Evolutionary conservation across 2,113 vertebrate genomes (phyloP), one percentile per base, ranked within the genome.

Genomic region (Antigone vipio): DNA sequence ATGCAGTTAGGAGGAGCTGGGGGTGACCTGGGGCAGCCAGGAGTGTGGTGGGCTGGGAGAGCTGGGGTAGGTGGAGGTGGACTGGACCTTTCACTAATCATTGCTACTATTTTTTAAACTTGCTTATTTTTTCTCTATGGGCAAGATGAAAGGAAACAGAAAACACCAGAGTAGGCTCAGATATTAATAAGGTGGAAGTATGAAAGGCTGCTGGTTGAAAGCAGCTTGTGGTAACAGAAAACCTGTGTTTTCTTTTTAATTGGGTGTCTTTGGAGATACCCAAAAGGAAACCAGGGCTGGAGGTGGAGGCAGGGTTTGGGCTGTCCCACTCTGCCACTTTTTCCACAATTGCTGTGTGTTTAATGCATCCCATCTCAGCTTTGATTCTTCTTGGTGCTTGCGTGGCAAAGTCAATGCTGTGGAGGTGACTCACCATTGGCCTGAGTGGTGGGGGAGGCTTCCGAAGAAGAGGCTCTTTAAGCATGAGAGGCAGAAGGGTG

Each of bases 401-500:
- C 23, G 3, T 8, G 22, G 80, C 87, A 89, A 40, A 84, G 60
- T 44, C 44, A 59, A 0, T 0, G 11, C 81, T 34, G 40, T 5
- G 38, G 49, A 42, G 32, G 47, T 93, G 96, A 72, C 87, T 96
- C 87, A 69, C 7, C 4, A 3, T 29, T 16, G 35, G 87, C 78
- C 32, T 22, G 49, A 58, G 77, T 0, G 0, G 50, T 0, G 16
- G 50, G n/a, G 20, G 68, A 42, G 62, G 66, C 59, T 86, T 1
- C 1, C 64, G 56, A 91, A 92, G 93, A 89, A 91, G 69, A 79
- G n/a, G 38, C 38, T 6, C 27, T 75, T 94, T 76, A 91, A 97
- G 74, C 49, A 7, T 11, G 71, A 91, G 58, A 85, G 62, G 66
- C 45, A 91, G 91, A 53, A 93, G 71, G 44, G 18, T 45, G 84